Percentiles rank a stretch among this genome's conserved stretches.
Evolutionary conservation across 2,888 invertebrate species (phyloP).

Genomic region (Saturnia japonica): DNA sequence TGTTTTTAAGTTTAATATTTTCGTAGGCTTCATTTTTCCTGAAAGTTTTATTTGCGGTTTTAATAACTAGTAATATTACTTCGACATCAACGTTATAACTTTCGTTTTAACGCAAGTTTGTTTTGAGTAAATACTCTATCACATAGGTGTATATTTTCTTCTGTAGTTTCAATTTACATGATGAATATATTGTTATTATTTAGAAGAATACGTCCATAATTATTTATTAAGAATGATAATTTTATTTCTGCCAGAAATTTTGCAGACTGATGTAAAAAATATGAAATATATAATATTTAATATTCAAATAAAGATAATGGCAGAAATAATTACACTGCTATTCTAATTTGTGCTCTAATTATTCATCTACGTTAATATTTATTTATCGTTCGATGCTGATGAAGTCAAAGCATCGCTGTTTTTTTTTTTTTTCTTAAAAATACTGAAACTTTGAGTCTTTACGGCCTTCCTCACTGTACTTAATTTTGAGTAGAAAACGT

Average conservation of each 20-base stretch:
- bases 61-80: background rate
- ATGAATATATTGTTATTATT: background rate
- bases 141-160: background rate
- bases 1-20: background rate
- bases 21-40: background rate
- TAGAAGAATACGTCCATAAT: background rate
- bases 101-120: background rate
- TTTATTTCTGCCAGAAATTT: no score
- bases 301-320: background rate
- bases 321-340: background rate
- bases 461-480: background rate
- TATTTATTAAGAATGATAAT: no score
- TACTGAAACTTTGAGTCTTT: background rate
- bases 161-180: background rate
- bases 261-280: no score
- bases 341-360: background rate
- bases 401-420: background rate
- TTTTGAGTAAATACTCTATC: background rate
- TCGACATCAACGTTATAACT: background rate
- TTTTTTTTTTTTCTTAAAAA: background rate
- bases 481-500: background rate
- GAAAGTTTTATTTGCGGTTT: background rate
- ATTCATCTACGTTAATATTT: background rate
- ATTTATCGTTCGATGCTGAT: background rate
- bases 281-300: no score